phyloP scores from a whole-genome alignment of 1,140 invertebrate species.

The Acromyrmex echinatior region DNA sequence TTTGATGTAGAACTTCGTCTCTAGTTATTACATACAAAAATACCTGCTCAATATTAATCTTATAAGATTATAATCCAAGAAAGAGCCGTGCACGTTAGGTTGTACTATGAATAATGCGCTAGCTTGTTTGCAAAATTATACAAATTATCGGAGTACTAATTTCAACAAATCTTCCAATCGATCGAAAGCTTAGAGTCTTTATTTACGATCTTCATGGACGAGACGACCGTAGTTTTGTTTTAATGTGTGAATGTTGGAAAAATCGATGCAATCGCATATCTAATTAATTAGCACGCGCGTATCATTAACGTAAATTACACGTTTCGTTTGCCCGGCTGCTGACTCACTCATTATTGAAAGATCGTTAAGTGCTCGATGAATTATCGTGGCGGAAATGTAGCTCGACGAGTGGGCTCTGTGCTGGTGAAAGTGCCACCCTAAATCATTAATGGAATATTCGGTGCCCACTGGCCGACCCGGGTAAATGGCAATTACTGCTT shows the following conservation, averaged over 20 bases:
- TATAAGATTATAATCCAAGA: not conserved
- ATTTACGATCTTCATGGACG: not conserved
- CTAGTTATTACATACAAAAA: conserved; percentile 1
- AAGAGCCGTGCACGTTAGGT: not conserved
- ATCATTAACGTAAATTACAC: conserved; percentile 77
- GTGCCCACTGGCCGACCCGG: conserved; percentile 72
- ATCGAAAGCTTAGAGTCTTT: not conserved
- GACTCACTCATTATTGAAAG: conserved; percentile 76
- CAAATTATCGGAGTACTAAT: not conserved
- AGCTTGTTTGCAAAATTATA: not conserved
- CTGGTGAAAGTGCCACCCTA: conserved; percentile 74
- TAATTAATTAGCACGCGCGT: conserved; percentile 69
- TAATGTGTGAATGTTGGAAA: conserved; percentile 7
- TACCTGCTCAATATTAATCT: not conserved
- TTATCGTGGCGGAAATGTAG: conserved; percentile 75
- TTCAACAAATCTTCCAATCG: not conserved
- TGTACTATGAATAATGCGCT: not conserved
- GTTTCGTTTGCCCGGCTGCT: conserved; percentile 72
- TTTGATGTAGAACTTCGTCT: not conserved
- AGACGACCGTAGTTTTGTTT: not conserved
- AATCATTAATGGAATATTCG: conserved; percentile 77
- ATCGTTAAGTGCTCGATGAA: conserved; percentile 76
- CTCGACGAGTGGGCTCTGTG: conserved; percentile 70
- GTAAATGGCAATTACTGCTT: conserved; percentile 77
- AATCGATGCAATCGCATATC: conserved; percentile 66